Base-by-base conservation (phyloP, 2,797 vertebrate species). In the Gymnoscopelus braueri region DNA sequence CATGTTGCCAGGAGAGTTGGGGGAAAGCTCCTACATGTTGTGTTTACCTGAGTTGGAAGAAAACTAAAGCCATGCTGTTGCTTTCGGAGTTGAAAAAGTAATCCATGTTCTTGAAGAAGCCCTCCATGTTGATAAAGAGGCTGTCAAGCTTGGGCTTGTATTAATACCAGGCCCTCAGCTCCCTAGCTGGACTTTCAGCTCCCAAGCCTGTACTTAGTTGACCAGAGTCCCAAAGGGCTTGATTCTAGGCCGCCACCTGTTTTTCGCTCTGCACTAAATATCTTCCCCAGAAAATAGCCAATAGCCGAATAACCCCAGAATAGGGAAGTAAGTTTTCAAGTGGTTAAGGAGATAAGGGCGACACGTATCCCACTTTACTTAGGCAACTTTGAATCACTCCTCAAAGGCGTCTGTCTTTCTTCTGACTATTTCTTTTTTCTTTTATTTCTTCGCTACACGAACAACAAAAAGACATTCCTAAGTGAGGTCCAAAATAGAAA, bases 281-380 rank as follows among this genome's bases (percentile, higher is more conserved):
- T 44, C 39, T 10, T 10, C 39, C 39, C 39, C 8, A 8, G 39
- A 44, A 44, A 44, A 44, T 10, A 44, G 39, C 9, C 39, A 44
- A 44, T 8, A 44, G 9, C 32, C 32, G 5, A 35, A 35, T 35
- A 35, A 35, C 32, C 32, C 32, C 32, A 35, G 32, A 35, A 35
- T 1, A 5, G 5, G 9, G 39, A 44, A 44, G 39, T 44, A 9
- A 44, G 39, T 44, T 44, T 44, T 44, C 39, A 44, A 44, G 39
- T 44, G 39, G 39, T 44, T 44, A 44, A 61, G 81, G 72, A 69
- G 59, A 78, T 72, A 78, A 80, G 81, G 78, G 81, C 61, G 81
- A 85, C 72, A 85, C 82, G 82, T 80, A 72, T 75, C 74, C 87
- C 74, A 76, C 78, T 88, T 88, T 73, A 84, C 82, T 80, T 71